Percentiles rank a stretch among this genome's conserved stretches.
phyloP scores from a whole-genome alignment of 1,140 invertebrate genomes.

The Pteromalus puparum region DNA sequence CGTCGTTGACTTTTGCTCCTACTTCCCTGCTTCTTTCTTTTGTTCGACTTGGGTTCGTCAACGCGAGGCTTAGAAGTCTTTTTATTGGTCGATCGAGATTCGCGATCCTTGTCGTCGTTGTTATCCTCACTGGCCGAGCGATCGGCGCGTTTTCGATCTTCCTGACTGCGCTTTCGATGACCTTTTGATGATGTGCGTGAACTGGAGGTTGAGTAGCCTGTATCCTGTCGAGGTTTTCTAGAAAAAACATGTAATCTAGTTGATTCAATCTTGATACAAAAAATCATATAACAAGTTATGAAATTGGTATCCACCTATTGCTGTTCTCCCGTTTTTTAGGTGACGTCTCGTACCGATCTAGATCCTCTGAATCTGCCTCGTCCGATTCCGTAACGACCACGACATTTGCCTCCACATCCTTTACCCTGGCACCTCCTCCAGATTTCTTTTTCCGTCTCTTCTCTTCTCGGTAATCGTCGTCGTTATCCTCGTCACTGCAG shows the following conservation, averaged over 20 bases:
- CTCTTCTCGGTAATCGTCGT: slow-evolving; percentile 52
- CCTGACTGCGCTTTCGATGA: slow-evolving; percentile 58
- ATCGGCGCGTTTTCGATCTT: slow-evolving; percentile 48
- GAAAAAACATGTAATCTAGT: neutral
- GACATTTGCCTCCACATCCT: slow-evolving; percentile 62
- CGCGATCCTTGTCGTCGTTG: slow-evolving; percentile 8
- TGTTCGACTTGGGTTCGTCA: neutral
- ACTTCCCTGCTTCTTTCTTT: neutral
- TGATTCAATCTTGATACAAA: no score
- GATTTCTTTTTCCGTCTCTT: slow-evolving; percentile 51
- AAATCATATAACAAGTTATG: no score
- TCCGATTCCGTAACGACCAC: slow-evolving; percentile 58
- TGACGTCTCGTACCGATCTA: neutral
- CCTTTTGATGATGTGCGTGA: slow-evolving; percentile 73
- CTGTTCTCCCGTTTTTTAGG: neutral
- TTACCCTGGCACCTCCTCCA: slow-evolving; percentile 41
- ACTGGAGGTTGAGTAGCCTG: slow-evolving; percentile 81
- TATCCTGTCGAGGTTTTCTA: slow-evolving; percentile 77
- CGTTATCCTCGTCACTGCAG: neutral
- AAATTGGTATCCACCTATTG: neutral
- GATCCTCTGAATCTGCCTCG: slow-evolving; percentile 55
- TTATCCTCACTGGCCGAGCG: slow-evolving; percentile 22
- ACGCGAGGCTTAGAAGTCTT: neutral
- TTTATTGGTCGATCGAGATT: neutral
- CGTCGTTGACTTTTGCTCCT: neutral